A percentile compares a stretch with the other conserved stretches of the same genome.
phyloP scores from a whole-genome alignment of 2,888 invertebrate genomes.

The Nephrotoma flavescens region DNA sequence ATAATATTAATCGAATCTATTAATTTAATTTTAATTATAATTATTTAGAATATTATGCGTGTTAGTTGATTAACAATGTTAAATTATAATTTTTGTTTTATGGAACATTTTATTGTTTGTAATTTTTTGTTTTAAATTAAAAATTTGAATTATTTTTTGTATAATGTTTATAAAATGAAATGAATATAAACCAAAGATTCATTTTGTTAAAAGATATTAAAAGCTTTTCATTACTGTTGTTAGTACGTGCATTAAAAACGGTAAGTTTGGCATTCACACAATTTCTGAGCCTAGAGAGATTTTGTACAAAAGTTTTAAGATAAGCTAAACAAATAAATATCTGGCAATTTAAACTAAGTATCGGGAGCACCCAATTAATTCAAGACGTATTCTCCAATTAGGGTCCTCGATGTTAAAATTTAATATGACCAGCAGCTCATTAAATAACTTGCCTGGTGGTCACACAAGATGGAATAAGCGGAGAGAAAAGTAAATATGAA shows the following conservation, averaged over 20 bases:
- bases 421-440: no score
- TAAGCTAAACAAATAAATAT: no score
- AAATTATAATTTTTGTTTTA: neutral
- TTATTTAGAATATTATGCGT: neutral
- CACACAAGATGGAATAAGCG: no score
- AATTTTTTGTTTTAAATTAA: neutral
- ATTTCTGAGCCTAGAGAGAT: no score
- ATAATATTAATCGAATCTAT: neutral
- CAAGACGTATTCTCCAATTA: no score
- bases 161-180: neutral
- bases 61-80: neutral
- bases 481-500: no score
- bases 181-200: neutral
- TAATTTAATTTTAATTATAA: neutral
- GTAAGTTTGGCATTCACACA: neutral
- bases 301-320: no score
- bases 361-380: no score
- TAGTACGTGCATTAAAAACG: neutral
- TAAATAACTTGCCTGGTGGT: no score
- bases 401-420: no score
- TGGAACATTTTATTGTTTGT: neutral
- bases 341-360: no score
- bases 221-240: neutral
- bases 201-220: neutral
- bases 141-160: neutral